These are phyloP conservation scores for Orchesella cincta DNA, from an alignment of 1,140 invertebrate species.

Conservation along the genomic window DNA sequence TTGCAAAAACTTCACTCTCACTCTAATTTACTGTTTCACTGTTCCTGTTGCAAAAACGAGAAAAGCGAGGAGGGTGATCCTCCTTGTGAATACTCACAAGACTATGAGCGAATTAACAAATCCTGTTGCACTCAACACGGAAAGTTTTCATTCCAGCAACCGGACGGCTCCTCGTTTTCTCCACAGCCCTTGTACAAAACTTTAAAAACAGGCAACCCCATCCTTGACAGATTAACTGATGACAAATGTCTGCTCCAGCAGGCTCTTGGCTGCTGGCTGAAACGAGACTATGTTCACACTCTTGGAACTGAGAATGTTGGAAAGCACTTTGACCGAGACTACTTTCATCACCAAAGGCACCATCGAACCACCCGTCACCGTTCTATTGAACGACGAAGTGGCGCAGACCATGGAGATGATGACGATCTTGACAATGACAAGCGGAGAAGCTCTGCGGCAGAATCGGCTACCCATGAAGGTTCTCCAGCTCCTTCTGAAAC, in stretches of 20 bases:
- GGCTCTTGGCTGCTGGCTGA: neutral
- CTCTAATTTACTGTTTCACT: neutral
- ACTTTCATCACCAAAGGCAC: neutral
- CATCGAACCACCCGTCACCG: no score
- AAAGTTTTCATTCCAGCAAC: neutral
- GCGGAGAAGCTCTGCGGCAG: neutral
- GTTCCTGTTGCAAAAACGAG: neutral
- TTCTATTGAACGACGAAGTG: neutral
- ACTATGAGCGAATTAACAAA: neutral
- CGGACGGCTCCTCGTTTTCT: neutral
- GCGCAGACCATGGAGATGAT: neutral
- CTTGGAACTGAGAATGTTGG: slow-evolving; percentile 17
- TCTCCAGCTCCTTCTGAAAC: neutral
- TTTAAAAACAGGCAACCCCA: slow-evolving; percentile 12
- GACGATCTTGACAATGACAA: neutral
- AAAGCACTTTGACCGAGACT: slow-evolving; percentile 26
- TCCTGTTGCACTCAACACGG: neutral
- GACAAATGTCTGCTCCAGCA: neutral
- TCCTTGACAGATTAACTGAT: slow-evolving; percentile 14
- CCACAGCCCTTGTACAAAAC: slow-evolving; percentile 27
- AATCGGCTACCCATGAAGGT: neutral
- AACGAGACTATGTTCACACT: neutral
- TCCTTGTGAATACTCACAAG: neutral
- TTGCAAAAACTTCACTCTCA: neutral
- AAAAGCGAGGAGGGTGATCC: neutral